Evolutionary conservation across 2,113 vertebrate genomes (phyloP).

Genomic region (Lepus europaeus): DNA sequence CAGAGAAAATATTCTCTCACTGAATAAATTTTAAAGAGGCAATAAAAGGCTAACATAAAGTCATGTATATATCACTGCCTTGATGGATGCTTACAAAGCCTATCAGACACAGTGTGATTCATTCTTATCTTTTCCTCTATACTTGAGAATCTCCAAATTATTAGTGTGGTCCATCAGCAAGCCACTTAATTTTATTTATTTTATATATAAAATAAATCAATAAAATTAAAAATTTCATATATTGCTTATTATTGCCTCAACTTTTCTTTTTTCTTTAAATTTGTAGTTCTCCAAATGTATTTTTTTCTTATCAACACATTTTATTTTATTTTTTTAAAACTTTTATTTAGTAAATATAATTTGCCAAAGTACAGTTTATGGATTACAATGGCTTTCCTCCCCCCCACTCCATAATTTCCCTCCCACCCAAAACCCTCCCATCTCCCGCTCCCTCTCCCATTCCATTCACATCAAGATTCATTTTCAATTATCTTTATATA

Average conservation of each 20-base stretch:
- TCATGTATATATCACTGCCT: background rate
- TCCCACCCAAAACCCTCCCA: too few relatives aligned
- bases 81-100: background rate
- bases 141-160: background rate
- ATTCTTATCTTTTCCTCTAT: background rate
- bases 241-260: background rate
- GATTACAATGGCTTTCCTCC: too few relatives aligned
- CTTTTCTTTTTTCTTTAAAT: background rate
- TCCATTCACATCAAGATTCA: too few relatives aligned
- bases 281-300: background rate
- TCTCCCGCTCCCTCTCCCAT: too few relatives aligned
- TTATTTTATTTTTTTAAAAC: too few relatives aligned
- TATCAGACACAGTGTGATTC: background rate
- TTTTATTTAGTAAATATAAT: too few relatives aligned
- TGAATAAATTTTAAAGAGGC: background rate
- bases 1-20: background rate
- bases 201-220: background rate
- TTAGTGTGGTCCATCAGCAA: background rate
- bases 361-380: too few relatives aligned
- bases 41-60: background rate
- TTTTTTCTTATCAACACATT: background rate
- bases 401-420: too few relatives aligned
- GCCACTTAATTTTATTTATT: background rate
- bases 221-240: background rate
- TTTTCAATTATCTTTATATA: too few relatives aligned